Percentiles rank a stretch among this genome's conserved stretches.
These are phyloP conservation scores for Trissolcus basalis DNA, from an alignment of 1,140 invertebrate species.

Conservation along the genomic window DNA sequence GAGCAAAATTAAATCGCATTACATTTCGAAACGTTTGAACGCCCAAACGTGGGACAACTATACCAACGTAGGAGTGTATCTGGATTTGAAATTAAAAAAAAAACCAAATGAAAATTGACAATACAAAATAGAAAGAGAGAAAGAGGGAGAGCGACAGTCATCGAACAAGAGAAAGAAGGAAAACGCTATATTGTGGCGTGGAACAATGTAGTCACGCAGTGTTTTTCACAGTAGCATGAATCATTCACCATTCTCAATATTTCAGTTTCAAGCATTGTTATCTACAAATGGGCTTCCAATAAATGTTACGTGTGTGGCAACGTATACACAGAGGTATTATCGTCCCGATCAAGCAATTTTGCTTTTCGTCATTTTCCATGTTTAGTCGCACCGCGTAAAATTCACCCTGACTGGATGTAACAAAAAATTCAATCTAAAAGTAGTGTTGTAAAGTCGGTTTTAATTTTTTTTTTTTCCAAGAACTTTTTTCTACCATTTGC, in stretches of 20 bases:
- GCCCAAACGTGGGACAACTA: constrained; percentile 30
- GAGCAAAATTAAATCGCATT: constrained; percentile 8
- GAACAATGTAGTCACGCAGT: constrained; percentile 57
- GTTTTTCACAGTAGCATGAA: constrained; percentile 58
- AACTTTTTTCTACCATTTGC: too few relatives aligned
- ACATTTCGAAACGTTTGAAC: constrained; percentile 18
- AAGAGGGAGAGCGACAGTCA: too few relatives aligned
- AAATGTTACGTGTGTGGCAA: constrained; percentile 56
- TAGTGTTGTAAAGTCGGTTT: too few relatives aligned
- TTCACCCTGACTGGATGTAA: too few relatives aligned
- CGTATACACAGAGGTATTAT: constrained; percentile 48
- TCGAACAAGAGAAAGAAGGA: constrained; percentile 4
- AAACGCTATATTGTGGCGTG: constrained; percentile 49
- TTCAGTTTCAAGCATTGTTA: constrained; percentile 59
- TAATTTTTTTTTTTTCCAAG: too few relatives aligned
- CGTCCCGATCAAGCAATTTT: constrained; percentile 56
- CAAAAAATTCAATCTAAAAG: too few relatives aligned
- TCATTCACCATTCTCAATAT: constrained; percentile 58
- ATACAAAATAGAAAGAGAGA: constrained; percentile 1
- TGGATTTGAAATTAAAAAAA: constrained; percentile 27
- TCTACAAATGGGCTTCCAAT: constrained; percentile 59
- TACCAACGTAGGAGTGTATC: constrained; percentile 35
- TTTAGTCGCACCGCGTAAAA: neutral
- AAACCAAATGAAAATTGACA: constrained; percentile 16
- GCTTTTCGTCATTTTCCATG: constrained; percentile 43